Base-by-base conservation (phyloP, 2,797 vertebrate species). In the Carapus acus region DNA sequence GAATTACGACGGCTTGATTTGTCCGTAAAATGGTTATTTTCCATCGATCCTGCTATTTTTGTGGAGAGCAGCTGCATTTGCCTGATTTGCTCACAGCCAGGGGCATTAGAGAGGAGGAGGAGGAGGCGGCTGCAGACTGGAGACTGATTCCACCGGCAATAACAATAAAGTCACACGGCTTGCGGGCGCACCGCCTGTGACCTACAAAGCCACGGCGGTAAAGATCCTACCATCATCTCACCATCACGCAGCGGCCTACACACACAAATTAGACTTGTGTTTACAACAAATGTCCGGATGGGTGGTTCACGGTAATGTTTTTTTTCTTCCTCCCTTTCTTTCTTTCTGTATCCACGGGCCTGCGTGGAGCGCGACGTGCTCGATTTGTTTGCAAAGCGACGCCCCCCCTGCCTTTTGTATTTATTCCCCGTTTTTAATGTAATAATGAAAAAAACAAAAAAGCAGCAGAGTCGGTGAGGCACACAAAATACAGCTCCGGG, bases 391-490 rank as follows among this genome's bases (percentile, higher is more conserved):
- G 24, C 24, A 9, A 27, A 27, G 4, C 4, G 24, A 27, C 5
- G 24, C 24, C 9, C 24, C 17, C 1, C 13, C n/a, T n/a, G n/a
- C n/a, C n/a, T n/a, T n/a, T n/a, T n/a, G n/a, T n/a, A n/a, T n/a
- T n/a, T n/a, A n/a, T n/a, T n/a, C n/a, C n/a, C n/a, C n/a, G n/a
- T n/a, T n/a, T n/a, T n/a, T n/a, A n/a, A n/a, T n/a, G n/a, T n/a
- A n/a, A n/a, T 3, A 46, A 16, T 3, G 13, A 39, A 16, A 23
- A 48, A 24, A 6, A 51, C 18, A 19, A n/a, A 55, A 49, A 27
- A 9, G 55, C 54, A 40, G n/a, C 1, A 65, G 78, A 79, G 77
- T 80, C 65, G 77, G 77, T 41, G 8, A 39, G 4, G 33, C 21
- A 47, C 65, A 51, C 45, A 54, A 15, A 41, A 48, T 15, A 51